Base-by-base conservation (phyloP, 2,797 vertebrate species). In the Enteromius treurensis region DNA sequence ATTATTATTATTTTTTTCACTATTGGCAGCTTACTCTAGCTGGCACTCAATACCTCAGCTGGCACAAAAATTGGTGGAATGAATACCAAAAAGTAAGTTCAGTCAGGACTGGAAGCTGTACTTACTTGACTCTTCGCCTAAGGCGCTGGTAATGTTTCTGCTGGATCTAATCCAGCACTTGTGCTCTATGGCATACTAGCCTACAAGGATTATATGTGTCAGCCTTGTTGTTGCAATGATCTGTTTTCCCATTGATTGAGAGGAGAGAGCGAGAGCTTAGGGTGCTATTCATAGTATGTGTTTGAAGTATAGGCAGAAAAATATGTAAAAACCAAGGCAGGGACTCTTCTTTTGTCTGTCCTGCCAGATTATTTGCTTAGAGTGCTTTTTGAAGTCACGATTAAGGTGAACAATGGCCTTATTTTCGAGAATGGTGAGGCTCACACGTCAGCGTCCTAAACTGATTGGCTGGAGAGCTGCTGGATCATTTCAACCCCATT, bases 361-460 rank as follows among this genome's bases (percentile, higher is more conserved):
- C 84, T 85, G 73, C 40, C 80, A 76, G 17, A 83, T 87, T 85
- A 89, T 77, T 80, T 77, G 45, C 64, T 83, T 86, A 86, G 87
- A 67, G 84, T 85, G 81, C 68, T 67, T 84, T 85, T 86, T 85
- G 77, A 65, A 89, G 88, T 90, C 86, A 85, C 82, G 45, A 78
- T 84, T 62, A 78, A 78, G 51, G 40, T 80, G 89, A 83, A 71
- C 73, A 6, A 81, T 89, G 89, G 49, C 88, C 89, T 86, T 83
- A 84, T 92, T 92, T 91, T 88, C 45, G 67, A 82, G 55, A 23
- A 79, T 77, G 60, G 84, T 75, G 64, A 82, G 82, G 80, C 89
- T 90, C 89, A 88, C 82, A 86, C 88, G 86, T 91, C 87, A 89
- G 82, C 82, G 78, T 70, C 83, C 77, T 88, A 86, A 86, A 88